A percentile compares a stretch with the other conserved stretches of the same genome.
Conservation (phyloP, 2,888 invertebrate species). For the Archips crataeganus region DNA sequence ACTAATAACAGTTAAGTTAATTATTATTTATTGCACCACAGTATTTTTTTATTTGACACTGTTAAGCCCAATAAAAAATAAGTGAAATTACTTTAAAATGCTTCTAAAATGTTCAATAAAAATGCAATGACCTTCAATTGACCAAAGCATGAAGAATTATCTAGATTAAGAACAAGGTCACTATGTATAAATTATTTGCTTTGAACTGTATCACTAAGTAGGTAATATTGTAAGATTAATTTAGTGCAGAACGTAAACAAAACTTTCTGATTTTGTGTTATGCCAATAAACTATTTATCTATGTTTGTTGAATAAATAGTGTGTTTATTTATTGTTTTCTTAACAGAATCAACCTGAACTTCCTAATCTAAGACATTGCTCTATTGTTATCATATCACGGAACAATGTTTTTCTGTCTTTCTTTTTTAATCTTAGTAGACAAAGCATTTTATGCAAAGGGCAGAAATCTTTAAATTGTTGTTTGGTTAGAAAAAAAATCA, state of each 20-base stretch:
- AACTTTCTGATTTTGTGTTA: conserved; percentile 10
- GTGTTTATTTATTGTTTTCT: background rate
- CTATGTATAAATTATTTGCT: background rate
- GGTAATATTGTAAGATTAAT: background rate
- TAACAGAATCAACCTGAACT: background rate
- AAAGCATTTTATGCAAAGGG: background rate
- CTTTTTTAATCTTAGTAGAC: conserved; percentile 2
- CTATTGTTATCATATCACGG: conserved; percentile 23
- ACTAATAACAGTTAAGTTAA: background rate
- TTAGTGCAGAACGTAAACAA: conserved; percentile 10
- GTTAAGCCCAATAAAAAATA: too few relatives aligned
- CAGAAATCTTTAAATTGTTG: too few relatives aligned
- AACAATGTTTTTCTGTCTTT: conserved; percentile 27
- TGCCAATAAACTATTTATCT: conserved; percentile 17
- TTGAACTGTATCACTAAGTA: background rate
- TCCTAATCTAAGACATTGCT: conserved; percentile 29
- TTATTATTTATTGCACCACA: background rate
- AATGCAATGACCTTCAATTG: background rate
- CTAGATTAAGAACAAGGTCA: background rate
- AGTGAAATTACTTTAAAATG: too few relatives aligned
- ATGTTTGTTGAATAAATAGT: background rate
- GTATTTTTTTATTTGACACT: background rate
- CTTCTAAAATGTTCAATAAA: background rate
- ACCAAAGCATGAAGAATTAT: background rate
- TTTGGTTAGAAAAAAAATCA: too few relatives aligned